Conservation (phyloP, 2,113 vertebrate genomes). For the Peromyscus leucopus region DNA sequence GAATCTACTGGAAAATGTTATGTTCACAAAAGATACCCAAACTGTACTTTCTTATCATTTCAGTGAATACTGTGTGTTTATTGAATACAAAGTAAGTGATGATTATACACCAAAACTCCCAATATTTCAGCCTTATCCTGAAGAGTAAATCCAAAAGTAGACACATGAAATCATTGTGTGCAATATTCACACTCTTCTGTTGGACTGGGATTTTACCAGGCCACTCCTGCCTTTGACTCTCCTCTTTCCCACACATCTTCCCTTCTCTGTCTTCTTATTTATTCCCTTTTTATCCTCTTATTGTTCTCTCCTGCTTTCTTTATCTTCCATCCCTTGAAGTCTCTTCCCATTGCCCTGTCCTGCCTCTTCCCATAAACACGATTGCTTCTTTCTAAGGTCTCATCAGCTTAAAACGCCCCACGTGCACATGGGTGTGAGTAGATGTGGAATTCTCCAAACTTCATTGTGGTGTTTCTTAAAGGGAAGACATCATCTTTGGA, state of each 20-base stretch:
- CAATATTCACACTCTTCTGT: background rate
- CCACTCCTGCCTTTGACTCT: background rate
- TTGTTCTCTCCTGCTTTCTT: background rate
- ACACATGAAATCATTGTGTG: background rate
- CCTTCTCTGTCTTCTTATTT: background rate
- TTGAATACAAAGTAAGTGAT: conserved; percentile 1
- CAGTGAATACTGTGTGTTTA: background rate
- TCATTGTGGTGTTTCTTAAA: conserved; percentile 16
- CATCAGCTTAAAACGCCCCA: background rate
- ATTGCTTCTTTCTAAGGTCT: background rate
- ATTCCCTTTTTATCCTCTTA: background rate
- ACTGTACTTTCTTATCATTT: conserved; percentile 1
- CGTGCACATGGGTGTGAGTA: background rate
- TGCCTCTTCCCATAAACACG: background rate
- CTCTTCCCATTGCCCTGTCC: background rate
- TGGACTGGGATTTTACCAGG: background rate
- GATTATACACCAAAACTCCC: background rate
- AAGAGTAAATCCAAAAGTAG: conserved; percentile 37
- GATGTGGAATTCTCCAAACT: background rate
- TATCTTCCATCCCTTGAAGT: background rate
- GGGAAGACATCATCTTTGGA: background rate
- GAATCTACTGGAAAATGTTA: background rate
- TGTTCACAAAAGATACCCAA: background rate
- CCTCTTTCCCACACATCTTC: background rate
- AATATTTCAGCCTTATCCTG: background rate